Evolutionary conservation across 2,888 invertebrate genomes (phyloP).

Genomic region (Epiblema foenella): DNA sequence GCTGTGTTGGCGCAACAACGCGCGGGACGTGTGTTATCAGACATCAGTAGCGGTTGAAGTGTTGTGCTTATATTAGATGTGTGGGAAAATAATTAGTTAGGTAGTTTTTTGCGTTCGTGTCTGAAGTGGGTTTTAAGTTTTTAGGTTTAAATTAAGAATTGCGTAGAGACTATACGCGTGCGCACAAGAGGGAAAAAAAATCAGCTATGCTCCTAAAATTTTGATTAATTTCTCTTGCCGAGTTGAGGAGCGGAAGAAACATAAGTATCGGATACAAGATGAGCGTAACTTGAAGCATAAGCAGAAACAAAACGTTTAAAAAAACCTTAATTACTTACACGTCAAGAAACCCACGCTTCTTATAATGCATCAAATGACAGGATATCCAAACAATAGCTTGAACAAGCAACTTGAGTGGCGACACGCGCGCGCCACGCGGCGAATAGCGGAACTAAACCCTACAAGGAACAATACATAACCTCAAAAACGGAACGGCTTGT

Average conservation of each 20-base stretch:
- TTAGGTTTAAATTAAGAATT: no score
- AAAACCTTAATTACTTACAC: constrained; percentile 19
- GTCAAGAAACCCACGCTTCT: constrained; percentile 31
- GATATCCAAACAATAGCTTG: constrained; percentile 43
- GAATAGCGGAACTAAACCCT: constrained; percentile 65
- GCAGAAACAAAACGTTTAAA: not conserved
- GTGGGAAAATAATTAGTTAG: constrained; percentile 2
- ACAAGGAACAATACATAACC: constrained; percentile 17
- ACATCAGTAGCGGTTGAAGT: constrained; percentile 10
- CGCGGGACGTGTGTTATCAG: constrained; percentile 15
- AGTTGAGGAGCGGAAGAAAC: no score
- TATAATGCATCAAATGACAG: constrained; percentile 22
- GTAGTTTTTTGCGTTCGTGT: not conserved
- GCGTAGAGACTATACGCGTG: no score
- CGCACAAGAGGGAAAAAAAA: no score
- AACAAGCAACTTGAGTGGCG: constrained; percentile 55
- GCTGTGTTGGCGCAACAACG: constrained; percentile 19
- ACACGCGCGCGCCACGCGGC: constrained; percentile 74
- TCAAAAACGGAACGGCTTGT: not conserved
- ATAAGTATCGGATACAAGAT: not conserved
- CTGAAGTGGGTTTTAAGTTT: no score
- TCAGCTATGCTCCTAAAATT: no score
- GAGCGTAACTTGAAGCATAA: not conserved
- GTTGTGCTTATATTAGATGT: constrained; percentile 4
- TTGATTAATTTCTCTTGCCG: no score